Evolutionary conservation across 2,113 vertebrate genomes (phyloP).

Genomic region (Centrocercus urophasianus): DNA sequence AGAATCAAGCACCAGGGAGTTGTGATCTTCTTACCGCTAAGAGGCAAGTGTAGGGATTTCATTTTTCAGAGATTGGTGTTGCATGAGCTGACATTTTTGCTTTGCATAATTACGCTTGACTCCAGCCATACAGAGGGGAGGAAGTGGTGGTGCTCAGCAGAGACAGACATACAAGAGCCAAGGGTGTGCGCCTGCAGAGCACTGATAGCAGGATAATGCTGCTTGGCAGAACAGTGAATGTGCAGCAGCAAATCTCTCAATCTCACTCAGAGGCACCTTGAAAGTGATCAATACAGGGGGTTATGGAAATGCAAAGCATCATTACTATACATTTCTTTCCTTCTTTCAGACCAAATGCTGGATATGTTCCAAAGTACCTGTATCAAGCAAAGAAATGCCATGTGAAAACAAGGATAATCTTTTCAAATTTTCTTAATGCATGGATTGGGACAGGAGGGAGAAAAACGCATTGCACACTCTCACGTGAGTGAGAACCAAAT

Average conservation of each 20-base stretch:
- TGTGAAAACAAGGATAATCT: neutral
- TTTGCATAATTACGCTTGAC: constrained; percentile 9
- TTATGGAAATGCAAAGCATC: neutral
- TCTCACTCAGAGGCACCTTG: neutral
- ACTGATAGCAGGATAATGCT: constrained; percentile 17
- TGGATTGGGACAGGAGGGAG: neutral
- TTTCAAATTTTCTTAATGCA: neutral
- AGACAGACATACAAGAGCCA: neutral
- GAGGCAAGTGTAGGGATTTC: neutral
- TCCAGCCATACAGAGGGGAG: neutral
- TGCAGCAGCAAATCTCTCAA: neutral
- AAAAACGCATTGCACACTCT: neutral
- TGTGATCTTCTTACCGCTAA: neutral
- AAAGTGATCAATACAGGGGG: neutral
- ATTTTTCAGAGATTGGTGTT: neutral
- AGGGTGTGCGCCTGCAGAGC: neutral
- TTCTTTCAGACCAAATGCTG: neutral
- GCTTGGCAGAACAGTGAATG: neutral
- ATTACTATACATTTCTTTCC: neutral
- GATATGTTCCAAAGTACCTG: neutral
- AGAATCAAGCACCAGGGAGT: constrained; percentile 5
- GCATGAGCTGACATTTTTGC: neutral
- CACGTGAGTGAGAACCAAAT: neutral
- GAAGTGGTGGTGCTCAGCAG: neutral
- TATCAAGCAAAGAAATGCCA: neutral